Evolutionary conservation across 2,888 invertebrate genomes (phyloP), one percentile per base, ranked within the genome.

Genomic region (Chrysodeixis includens): DNA sequence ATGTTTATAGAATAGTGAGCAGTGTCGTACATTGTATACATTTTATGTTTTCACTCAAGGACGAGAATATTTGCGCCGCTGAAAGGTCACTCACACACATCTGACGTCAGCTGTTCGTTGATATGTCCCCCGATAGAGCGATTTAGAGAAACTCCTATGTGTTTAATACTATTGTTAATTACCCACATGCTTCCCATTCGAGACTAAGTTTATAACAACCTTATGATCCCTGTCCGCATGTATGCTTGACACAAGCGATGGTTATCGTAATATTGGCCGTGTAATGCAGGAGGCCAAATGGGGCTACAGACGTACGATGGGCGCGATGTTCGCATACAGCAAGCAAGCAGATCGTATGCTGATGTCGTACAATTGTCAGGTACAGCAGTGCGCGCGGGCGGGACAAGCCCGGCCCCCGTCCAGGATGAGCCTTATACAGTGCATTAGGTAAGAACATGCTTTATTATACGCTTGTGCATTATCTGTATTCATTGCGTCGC

Each of bases 361-460:
- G 92, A 94, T 93, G 91, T 94, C 94, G 84, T 93, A 95, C 94
- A 94, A 94, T 93, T 94, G 93, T 85, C 95, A 95, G 92, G 94
- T 94, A 84, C 94, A 94, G 91, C 94, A 89, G 89, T 92, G 85
- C 83, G 95, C 92, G 87, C 80, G 90, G 62, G 93, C 92, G 4
- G 93, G 96, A 32, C 92, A 94, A 81, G 92, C 94, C 63, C 86
- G 94, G 81, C 83, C 87, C 40, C 84, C 86, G 9, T 86, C 89
- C 53, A 83, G 94, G 74, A 97, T 98, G 94, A 97, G 97, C 90
- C 97, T 98, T 77, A 94, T 97, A 80, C 97, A 98, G 88, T 98
- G 98, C 92, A 95, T 98, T 81, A 97, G 97, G 96, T 97, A 90
- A 93, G 94, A 40, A 8, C 1, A n/a, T 10, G 2, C 14, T 26